Evolutionary conservation across 1,140 invertebrate species (phyloP), one percentile per base, ranked within the genome.

Genomic region (Coenobita brevimanus): DNA sequence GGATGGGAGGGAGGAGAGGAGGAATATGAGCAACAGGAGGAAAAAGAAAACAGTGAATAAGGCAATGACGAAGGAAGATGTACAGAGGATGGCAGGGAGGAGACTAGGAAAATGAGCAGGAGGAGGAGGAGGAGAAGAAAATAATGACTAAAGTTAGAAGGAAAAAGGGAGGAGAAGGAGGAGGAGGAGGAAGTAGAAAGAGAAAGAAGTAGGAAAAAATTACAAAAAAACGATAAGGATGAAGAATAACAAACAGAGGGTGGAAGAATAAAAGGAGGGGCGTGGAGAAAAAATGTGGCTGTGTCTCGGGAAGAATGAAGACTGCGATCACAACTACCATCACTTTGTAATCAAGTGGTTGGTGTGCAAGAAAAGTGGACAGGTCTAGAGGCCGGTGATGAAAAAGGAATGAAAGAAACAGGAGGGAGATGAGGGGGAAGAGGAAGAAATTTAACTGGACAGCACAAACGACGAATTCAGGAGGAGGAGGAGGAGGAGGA

Each of bases 41-140:
- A 71, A 38, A 71, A 38, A 71, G 67, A 71, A 38, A 71, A n/a
- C n/a, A n/a, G n/a, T n/a, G 67, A 71, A 38, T 38, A 38, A 71
- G 67, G 41, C 33, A 71, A 38, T 38, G 67, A 71, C 33, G 41
- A 38, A 71, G 67, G 41, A 38, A 71, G 67, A 71, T 30, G 41
- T 30, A 71, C 33, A 71, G 67, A 71, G 62, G 41, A 38, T 38
- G 67, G 41, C 33, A 36, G 67, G 41, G 27, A 36, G 67, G 10
- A 57, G 10, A 13, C 10, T 57, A 57, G 10, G n/a, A 57, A 57
- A 10, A 13, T n/a, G 10, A 57, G n/a, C 10, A 57, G 10, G n/a
- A 13, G n/a, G 2, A 30, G 27, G 41, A 10, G 41, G 8, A 71
- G 67, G 8, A n/a, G 27, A 71, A 8, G 0, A 38, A 71, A 6